phyloP scores from a whole-genome alignment of 2,797 vertebrate genomes.

The Mico argentatus region DNA sequence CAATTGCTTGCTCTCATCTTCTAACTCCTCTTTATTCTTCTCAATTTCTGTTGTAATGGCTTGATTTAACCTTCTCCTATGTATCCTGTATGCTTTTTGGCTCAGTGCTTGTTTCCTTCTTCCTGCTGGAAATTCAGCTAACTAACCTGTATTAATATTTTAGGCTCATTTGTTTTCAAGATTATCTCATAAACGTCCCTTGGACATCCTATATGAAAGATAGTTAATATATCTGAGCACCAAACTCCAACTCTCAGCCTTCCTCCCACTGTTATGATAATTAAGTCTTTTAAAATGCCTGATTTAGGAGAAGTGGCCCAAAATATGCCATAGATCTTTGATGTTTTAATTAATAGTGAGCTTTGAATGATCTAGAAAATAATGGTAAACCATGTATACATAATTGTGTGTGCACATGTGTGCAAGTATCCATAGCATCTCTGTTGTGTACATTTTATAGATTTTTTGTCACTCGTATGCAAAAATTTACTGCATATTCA shows the following conservation, averaged over 20 bases:
- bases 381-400: background rate
- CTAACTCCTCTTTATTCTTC: background rate
- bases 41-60: background rate
- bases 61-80: background rate
- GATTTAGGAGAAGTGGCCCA: background rate
- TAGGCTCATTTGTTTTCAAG: background rate
- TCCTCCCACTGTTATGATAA: background rate
- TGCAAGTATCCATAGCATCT: background rate
- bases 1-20: background rate
- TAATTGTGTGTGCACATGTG: background rate
- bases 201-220: background rate
- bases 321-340: background rate
- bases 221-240: background rate
- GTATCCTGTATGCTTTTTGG: background rate
- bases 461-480: background rate
- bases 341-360: background rate
- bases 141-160: background rate
- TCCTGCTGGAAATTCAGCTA: background rate
- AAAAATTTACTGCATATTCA: background rate
- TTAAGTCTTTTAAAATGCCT: background rate
- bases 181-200: background rate
- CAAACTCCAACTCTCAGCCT: background rate
- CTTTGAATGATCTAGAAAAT: background rate
- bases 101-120: background rate
- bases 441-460: background rate